Percentiles rank a stretch among this genome's conserved stretches.
Conservation (phyloP, 2,888 invertebrate genomes). For the Andrena hattorfiana region DNA sequence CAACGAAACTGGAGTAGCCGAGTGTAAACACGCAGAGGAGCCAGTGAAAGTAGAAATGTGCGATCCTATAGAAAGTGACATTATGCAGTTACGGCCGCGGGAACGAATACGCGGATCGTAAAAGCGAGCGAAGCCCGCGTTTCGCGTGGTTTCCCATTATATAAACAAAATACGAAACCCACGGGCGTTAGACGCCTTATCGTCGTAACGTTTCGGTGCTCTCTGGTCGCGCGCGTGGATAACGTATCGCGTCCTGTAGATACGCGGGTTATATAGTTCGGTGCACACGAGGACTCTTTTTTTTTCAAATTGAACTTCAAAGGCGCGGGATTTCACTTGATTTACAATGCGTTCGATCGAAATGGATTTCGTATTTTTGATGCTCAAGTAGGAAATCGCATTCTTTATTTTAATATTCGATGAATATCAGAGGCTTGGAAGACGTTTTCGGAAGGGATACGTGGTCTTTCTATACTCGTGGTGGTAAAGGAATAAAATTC, state of each 20-base stretch:
- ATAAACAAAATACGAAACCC: constrained; percentile 43
- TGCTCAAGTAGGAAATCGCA: too few species aligned
- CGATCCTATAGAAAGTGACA: constrained; percentile 63
- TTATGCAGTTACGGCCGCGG: constrained; percentile 60
- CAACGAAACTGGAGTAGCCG: constrained; percentile 62
- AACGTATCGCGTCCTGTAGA: not conserved
- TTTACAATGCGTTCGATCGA: not conserved
- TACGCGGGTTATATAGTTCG: not conserved
- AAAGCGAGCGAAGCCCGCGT: constrained; percentile 25
- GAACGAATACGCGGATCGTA: constrained; percentile 58
- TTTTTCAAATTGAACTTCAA: not conserved
- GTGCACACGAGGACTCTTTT: not conserved
- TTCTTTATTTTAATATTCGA: not conserved
- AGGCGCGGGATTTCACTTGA: not conserved
- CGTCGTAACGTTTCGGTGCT: constrained; percentile 5
- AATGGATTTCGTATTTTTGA: too few species aligned
- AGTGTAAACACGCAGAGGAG: constrained; percentile 49
- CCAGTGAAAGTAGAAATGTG: constrained; percentile 62
- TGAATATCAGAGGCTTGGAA: too few species aligned
- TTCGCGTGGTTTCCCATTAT: constrained; percentile 35
- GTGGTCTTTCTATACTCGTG: too few species aligned
- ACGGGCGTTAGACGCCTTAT: constrained; percentile 22
- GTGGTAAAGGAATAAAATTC: too few species aligned
- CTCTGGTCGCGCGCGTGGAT: not conserved
- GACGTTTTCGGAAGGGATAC: too few species aligned